Evolutionary conservation across 2,113 vertebrate species (phyloP), one percentile per base, ranked within the genome.

Genomic region (Harpagus bidentatus): DNA sequence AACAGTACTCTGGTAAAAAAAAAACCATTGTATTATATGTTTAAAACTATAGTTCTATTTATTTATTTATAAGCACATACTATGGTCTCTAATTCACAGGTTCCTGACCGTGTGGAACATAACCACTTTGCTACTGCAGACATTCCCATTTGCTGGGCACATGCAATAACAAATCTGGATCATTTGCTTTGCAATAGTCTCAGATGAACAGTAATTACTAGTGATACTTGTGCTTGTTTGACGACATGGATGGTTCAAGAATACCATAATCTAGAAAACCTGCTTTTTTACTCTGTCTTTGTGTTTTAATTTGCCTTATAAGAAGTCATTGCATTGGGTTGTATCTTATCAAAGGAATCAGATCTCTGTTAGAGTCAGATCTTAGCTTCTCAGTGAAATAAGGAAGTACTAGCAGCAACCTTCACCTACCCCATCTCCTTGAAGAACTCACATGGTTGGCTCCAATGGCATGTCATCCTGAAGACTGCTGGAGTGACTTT

Each of bases 61-160:
- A 98, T 97, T 98, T 98, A 98, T 98, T 98, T 97, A 98, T 98
- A 97, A 97, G 93, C 89, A 88, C 43, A 17, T 91, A 79, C 96
- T 95, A 69, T 83, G 86, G 73, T 86, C 82, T 95, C 85, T 91
- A 91, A 95, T 82, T 94, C 84, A 81, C 82, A 92, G 62, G 34
- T 97, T 96, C 63, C 55, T 87, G 72, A 34, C 52, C 48, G 7
- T 62, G 21, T 73, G 69, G 71, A 70, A 32, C 77, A 43, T 31
- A 84, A 80, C 9, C 58, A 32, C 73, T 71, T 71, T 72, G 40
- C 81, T 91, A 6, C 52, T 94, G 77, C 42, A 89, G 70, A 76
- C 48, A 22, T 85, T 67, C n/a, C 43, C 23, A 9, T 77, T 94
- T 76, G 53, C 53, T 96, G 93, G 40, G 48, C 70, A 80, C 36